Evolutionary conservation across 2,113 vertebrate genomes (phyloP), one percentile per base, ranked within the genome.

Genomic region (Corapipo altera): DNA sequence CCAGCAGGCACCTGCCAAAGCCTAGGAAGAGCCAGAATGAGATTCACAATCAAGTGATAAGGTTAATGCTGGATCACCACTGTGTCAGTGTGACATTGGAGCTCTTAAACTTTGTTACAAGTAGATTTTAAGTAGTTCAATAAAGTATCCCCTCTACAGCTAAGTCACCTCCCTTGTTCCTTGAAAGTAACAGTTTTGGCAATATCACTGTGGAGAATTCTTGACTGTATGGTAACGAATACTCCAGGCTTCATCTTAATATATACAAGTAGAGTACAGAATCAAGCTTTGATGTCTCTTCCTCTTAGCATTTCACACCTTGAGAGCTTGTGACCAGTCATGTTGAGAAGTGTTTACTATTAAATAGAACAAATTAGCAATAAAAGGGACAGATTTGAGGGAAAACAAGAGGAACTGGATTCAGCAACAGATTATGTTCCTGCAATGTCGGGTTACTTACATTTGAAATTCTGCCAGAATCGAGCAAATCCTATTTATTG

Each of bases 401-500:
- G 39, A 85, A 83, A 96, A 82, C 69, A 77, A 77, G 93, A 86
- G 57, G 65, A 91, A 75, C 32, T 12, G 78, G 79, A 87, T 85
- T 91, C 89, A 74, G 83, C 76, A 95, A 81, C 79, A 89, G 90
- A 84, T 65, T 72, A 81, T 30, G 65, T 91, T 74, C 88, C 77
- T 71, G 71, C 55, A 62, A 44, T 0, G 3, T n/a, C 0, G 0
- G 59, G 82, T 83, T 86, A 76, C 87, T 95, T 92, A 75, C 48
- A 78, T 64, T 81, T 91, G 95, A 92, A 88, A 69, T 66, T 93
- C 77, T 58, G 95, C 96, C 96, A 95, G 81, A 92, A 86, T 61
- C 28, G 4, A 91, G 95, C 83, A 91, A 90, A 95, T 93, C 85
- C 83, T 89, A 85, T 84, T 97, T 86, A 93, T 74, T 32, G 0